Conservation (phyloP, 1,140 invertebrate genomes). For the Cydia amplana region DNA sequence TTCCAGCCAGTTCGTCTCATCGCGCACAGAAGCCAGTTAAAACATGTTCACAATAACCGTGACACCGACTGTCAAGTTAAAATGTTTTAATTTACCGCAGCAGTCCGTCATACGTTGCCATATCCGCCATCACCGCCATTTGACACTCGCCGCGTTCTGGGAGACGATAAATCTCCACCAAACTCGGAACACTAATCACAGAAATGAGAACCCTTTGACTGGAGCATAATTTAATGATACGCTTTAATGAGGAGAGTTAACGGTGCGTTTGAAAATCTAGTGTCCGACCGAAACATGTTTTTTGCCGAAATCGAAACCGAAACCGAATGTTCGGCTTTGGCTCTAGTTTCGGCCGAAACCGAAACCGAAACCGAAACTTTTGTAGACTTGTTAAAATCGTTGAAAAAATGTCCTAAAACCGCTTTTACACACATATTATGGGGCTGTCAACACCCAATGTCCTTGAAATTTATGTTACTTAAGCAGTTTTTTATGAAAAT, state of each 20-base stretch:
- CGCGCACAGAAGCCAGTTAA: constrained; percentile 56
- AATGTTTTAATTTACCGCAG: constrained; percentile 76
- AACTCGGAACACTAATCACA: constrained; percentile 63
- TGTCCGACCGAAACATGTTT: too few relatives aligned
- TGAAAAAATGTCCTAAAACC: too few relatives aligned
- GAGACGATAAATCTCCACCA: constrained; percentile 68
- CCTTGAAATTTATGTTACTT: too few relatives aligned
- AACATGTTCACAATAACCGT: constrained; percentile 54
- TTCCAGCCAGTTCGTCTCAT: constrained; percentile 34
- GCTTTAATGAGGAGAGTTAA: constrained; percentile 42
- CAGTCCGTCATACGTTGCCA: constrained; percentile 58
- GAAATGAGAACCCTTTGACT: constrained; percentile 69
- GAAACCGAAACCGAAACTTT: too few relatives aligned
- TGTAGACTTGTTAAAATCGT: too few relatives aligned
- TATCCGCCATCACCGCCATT: constrained; percentile 65
- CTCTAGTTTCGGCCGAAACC: too few relatives aligned
- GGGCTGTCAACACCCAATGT: too few relatives aligned
- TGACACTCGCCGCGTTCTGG: constrained; percentile 57
- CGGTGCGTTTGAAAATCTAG: constrained; percentile 32
- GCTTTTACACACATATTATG: too few relatives aligned
- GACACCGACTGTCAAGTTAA: constrained; percentile 71
- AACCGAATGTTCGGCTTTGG: too few relatives aligned
- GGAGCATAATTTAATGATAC: constrained; percentile 49
- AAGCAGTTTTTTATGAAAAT: too few relatives aligned
- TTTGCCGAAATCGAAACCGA: too few relatives aligned